phyloP scores from a whole-genome alignment of 2,888 invertebrate species.

The Hemicrepidius hirtus region DNA sequence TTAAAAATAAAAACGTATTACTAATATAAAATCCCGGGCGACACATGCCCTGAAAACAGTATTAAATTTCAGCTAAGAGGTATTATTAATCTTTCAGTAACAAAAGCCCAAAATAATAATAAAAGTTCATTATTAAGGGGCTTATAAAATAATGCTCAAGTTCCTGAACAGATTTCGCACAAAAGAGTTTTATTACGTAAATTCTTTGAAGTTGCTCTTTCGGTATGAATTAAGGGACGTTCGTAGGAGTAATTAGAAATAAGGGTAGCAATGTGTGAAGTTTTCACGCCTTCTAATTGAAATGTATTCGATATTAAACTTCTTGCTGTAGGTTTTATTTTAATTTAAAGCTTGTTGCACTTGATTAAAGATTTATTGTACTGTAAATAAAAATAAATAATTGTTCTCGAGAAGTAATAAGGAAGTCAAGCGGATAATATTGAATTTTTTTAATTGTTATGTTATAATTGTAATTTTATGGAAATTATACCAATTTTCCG shows the following conservation, averaged over 20 bases:
- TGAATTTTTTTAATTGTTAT: too few relatives aligned
- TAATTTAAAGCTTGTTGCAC: too few relatives aligned
- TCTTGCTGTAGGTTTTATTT: neutral
- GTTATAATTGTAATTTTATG: too few relatives aligned
- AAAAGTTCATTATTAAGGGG: constrained; percentile 30
- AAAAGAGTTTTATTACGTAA: constrained; percentile 33
- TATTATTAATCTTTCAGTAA: constrained; percentile 29
- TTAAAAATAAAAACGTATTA: too few relatives aligned
- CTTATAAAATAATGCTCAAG: constrained; percentile 21
- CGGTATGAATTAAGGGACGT: constrained; percentile 24
- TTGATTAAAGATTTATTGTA: neutral
- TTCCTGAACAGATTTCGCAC: constrained; percentile 9
- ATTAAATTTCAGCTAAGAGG: constrained; percentile 17
- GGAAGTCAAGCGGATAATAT: too few relatives aligned
- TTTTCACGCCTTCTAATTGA: neutral
- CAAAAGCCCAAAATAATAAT: constrained; percentile 28
- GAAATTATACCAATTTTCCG: too few relatives aligned
- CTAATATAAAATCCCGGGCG: neutral
- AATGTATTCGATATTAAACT: constrained; percentile 17
- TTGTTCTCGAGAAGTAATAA: too few relatives aligned
- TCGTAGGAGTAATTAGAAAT: neutral
- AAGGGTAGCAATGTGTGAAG: constrained; percentile 12
- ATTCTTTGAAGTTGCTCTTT: constrained; percentile 33
- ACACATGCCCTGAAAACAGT: neutral
- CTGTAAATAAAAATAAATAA: neutral